Evolutionary conservation across 1,140 invertebrate genomes (phyloP), one percentile per base, ranked within the genome.

Genomic region (Papilio machaon): DNA sequence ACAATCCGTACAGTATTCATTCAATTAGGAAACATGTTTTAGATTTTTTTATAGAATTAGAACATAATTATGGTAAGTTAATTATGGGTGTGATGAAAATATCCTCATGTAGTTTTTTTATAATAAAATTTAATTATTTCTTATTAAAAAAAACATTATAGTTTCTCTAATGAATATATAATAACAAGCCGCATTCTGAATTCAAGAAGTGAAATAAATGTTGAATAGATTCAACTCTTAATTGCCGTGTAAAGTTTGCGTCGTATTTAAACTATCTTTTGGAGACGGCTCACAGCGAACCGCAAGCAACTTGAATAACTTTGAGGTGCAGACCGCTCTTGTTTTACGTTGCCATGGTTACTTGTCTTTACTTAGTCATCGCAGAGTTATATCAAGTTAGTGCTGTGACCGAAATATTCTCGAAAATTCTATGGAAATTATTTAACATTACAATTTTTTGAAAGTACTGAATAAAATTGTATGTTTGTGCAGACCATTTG

Each of bases 251-350:
- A 81, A 76, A 82, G 73, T 76, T 82, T 77, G 78, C 81, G 73
- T 79, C 73, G 54, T 76, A 76, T 82, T 80, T 58, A 80, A 82
- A 80, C 78, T 80, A 80, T 80, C 78, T 70, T 58, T 52, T 52
- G 60, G 78, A 54, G 81, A 82, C 47, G 46, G 74, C 46, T 47
- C 23, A 19, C 47, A 76, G 47, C 74, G 74, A 49, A 23, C 47
- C 75, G 49, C 35, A 82, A 80, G 75, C 73, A 80, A 76, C 60
- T 52, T 30, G 58, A 80, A 80, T 80, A 80, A 82, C 81, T 82
- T 80, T 80, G 46, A 70, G 81, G 54, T 80, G 49, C 73, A 75
- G 73, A 75, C 46, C 19, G 43, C 43, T 75, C 47, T 47, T 46
- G 43, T 76, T 76, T 46, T 47, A 46, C 23, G 46, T 76, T 76